Evolutionary conservation across 1,140 invertebrate genomes (phyloP), one percentile per base, ranked within the genome.

Genomic region (Phymorhynchus buccinoides): DNA sequence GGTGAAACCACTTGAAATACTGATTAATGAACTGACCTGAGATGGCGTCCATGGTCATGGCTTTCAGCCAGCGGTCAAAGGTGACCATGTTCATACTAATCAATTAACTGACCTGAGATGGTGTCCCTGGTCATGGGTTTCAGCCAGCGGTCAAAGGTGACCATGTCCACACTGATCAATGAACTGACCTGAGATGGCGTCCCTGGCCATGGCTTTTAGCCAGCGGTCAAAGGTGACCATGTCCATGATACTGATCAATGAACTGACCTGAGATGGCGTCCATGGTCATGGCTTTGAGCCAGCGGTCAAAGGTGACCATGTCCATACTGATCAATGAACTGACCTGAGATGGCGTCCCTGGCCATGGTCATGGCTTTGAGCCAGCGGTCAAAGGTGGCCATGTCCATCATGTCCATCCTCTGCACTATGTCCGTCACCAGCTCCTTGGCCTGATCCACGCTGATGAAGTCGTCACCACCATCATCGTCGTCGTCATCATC

Each of bases 61-160:
- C 66, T 75, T 88, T 88, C 22, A 89, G 75, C 88, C 88, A 89
- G 16, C 82, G 84, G 39, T 87, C 85, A 85, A 89, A 88, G 27
- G 68, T 52, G 27, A 83, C 52, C n/a, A 89, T 68, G 37, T 85
- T 86, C 44, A 66, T 66, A n/a, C n/a, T n/a, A n/a, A n/a, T n/a
- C n/a, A n/a, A n/a, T n/a, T n/a, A 7, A 41, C 68, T 62, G 48
- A 89, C 88, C 88, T 86, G 88, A 87, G 41, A 62, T n/a, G 22
- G 84, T 82, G 44, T 88, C 85, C 18, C 84, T 71, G n/a, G 75
- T 80, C 37, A 89, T 86, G 27, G 52, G 62, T 75, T 88, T 88
- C 22, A 89, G 75, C 88, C 88, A 89, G 16, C 82, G 84, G 39
- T 87, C 85, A 85, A 89, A 88, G 27, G 68, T 52, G 27, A 83